Evolutionary conservation across 2,113 vertebrate genomes (phyloP).

Genomic region (Anas platyrhynchos): DNA sequence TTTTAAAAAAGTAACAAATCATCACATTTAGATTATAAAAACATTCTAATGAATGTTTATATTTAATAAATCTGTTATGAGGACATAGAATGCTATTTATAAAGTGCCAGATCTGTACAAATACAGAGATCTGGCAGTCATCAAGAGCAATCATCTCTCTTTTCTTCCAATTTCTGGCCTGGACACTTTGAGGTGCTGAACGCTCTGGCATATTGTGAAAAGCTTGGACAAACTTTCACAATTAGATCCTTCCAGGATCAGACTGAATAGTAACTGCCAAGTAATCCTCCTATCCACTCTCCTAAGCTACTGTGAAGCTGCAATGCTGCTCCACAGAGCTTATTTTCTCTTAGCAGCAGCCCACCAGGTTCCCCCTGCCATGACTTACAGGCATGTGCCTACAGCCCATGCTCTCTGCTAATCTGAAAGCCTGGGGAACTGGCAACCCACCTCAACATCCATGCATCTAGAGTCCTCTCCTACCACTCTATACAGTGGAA

Average conservation of each 20-base stretch:
- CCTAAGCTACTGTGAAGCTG: neutral
- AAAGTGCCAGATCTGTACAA: neutral
- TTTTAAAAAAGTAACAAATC: neutral
- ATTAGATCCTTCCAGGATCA: neutral
- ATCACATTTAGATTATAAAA: neutral
- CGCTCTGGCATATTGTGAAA: neutral
- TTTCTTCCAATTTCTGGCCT: neutral
- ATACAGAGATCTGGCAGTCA: neutral
- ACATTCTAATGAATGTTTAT: neutral
- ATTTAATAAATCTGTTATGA: neutral
- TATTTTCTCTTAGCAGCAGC: neutral
- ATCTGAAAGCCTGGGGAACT: neutral
- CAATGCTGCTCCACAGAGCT: neutral
- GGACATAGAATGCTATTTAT: neutral
- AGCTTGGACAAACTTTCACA: neutral
- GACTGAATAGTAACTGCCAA: neutral
- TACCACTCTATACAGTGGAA: neutral
- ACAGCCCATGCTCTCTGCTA: neutral
- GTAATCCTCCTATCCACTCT: neutral
- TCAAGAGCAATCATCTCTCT: neutral
- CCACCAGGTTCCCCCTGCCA: neutral
- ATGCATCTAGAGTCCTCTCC: neutral
- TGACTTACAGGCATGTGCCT: neutral
- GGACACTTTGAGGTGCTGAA: neutral
- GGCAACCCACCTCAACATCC: neutral